Conservation (phyloP, 2,113 vertebrate species). For the Bufo bufo region DNA sequence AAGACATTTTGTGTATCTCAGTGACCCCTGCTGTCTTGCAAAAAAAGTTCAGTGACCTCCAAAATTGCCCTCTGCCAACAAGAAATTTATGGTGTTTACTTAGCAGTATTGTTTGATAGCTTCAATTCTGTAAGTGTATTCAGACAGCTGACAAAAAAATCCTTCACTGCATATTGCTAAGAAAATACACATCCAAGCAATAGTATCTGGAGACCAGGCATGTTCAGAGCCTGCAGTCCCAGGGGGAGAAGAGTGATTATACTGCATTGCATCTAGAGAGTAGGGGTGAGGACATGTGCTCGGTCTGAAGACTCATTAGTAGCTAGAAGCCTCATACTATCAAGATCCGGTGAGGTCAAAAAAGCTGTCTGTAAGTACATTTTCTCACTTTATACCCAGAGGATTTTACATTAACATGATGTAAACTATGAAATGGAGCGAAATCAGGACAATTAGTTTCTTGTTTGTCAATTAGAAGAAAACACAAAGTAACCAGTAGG, state of each 20-base stretch:
- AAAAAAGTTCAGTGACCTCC: neutral
- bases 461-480: conserved; percentile 39
- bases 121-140: conserved; percentile 16
- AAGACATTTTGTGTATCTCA: neutral
- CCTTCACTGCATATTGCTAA: conserved; percentile 4
- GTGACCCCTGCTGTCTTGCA: neutral
- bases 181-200: conserved; percentile 10
- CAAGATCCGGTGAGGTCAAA: conserved; percentile 18
- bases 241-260: conserved; percentile 34
- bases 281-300: conserved; percentile 29
- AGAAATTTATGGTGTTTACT: neutral
- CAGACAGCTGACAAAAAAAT: neutral
- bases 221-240: conserved; percentile 35
- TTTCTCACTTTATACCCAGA: neutral
- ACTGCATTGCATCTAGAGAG: conserved; percentile 40
- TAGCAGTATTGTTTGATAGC: neutral
- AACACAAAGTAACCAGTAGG: conserved; percentile 32
- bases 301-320: conserved; percentile 43
- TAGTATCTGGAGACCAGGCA: conserved; percentile 41
- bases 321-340: conserved; percentile 18
- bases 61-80: neutral
- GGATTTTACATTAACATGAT: conserved; percentile 34
- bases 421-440: conserved; percentile 30
- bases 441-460: conserved; percentile 45
- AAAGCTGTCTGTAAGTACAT: neutral